A percentile compares a stretch with the other conserved stretches of the same genome.
These are phyloP conservation scores for Oreonectes daqikongensis DNA, from an alignment of 2,797 vertebrate genomes.

Conservation along the genomic window DNA sequence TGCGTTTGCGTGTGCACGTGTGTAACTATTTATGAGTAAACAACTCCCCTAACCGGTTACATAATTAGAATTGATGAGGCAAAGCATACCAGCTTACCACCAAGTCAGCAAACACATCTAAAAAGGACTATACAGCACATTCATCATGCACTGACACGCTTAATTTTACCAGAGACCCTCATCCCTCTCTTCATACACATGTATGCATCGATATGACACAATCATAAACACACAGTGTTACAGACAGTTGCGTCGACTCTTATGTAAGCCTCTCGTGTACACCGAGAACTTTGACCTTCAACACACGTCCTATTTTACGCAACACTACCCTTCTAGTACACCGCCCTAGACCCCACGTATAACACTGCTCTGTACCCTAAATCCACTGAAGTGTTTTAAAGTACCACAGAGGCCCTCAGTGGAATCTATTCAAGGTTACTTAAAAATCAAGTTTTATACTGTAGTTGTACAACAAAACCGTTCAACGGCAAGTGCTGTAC, in stretches of 20 bases:
- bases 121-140: slow-evolving; percentile 51
- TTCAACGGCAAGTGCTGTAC: neutral
- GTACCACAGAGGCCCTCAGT: neutral
- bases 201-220: slow-evolving; percentile 22
- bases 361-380: slow-evolving; percentile 11
- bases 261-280: slow-evolving; percentile 17
- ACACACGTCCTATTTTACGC: slow-evolving; percentile 16
- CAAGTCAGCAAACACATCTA: slow-evolving; percentile 34
- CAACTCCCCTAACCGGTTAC: slow-evolving; percentile 15
- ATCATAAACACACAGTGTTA: slow-evolving; percentile 6
- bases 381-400: slow-evolving; percentile 26
- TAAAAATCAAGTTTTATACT: neutral
- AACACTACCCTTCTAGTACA: slow-evolving; percentile 1
- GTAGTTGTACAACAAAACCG: neutral
- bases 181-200: slow-evolving; percentile 15
- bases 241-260: slow-evolving; percentile 23
- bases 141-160: slow-evolving; percentile 55
- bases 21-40: neutral
- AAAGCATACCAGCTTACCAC: neutral
- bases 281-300: slow-evolving; percentile 43
- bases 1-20: slow-evolving; percentile 30
- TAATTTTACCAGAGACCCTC: slow-evolving; percentile 37
- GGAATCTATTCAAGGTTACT: neutral
- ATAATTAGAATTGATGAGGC: slow-evolving; percentile 8
- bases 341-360: neutral